Base-by-base conservation (phyloP, 2,888 invertebrate genomes). In the Melanchra persicariae region DNA sequence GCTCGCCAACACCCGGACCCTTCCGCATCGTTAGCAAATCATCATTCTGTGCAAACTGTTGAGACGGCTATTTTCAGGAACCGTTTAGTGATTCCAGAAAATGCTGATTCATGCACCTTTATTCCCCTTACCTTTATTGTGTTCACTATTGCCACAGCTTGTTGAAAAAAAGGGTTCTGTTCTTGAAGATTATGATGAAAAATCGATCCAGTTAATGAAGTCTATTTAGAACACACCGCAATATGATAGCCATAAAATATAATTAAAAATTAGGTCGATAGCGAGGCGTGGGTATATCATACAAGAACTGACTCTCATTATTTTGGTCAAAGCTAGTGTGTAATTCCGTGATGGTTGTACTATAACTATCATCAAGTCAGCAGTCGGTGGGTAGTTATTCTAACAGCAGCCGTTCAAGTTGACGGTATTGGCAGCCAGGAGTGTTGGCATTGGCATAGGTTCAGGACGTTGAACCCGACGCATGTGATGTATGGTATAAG, bases 21-120 rank as follows among this genome's bases (percentile, higher is more conserved):
- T 95, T 95, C 95, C 95, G 95, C 94, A 92, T 95, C 91, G 92
- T 90, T 90, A 85, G 89, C 90, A 90, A 90, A 91, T 90, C 90
- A 90, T 91, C 90, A 87, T 91, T 89, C 88, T 88, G 82, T 87
- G 85, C 87, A 89, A 89, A 89, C 86, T 85, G 86, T 87, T 85
- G 76, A 79, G 65, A 74, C 75, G 70, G 81, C 82, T 85, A 86
- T 86, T 86, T 85, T 83, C 75, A 77, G 79, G 83, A 71, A 81
- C 65, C 66, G 64, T 77, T 82, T 80, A 77, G 71, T 77, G 62
- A 76, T 83, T 81, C 74, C 71, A 76, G 70, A 79, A 79, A 83
- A 63, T 70, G 70, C 71, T 84, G 79, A 83, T 58, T 82, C 82
- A 85, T 70, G 15, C n/a, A 75, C 63, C 45, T 70, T 75, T 62